Evolutionary conservation across 2,888 invertebrate genomes (phyloP), one percentile per base, ranked within the genome.

Genomic region (Ephialtes manifestator): DNA sequence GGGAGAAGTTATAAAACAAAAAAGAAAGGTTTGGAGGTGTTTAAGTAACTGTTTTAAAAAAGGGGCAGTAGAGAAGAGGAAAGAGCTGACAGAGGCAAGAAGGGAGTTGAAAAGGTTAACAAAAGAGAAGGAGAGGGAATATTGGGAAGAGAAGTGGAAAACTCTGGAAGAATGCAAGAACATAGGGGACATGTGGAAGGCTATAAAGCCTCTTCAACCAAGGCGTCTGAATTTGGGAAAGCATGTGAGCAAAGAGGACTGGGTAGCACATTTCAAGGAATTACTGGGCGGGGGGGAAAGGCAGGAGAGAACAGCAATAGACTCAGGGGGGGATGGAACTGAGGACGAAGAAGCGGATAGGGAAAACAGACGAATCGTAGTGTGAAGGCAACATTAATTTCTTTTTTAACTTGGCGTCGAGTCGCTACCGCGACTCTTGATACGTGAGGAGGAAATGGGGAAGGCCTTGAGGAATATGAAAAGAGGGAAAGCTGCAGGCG

Each of bases 121-220:
- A 18, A 15, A 39, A 8, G 35, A 20, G 11, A 15, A 20, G 8
- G 35, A 20, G 1, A 51, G 51, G 13, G 24, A 51, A 13, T 31
- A 75, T 2, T 63, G 63, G 35, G 63, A 48, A 8, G 51, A 51
- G 15, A 53, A 75, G 8, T 65, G 48, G 39, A n/a, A 43, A 10
- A 35, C 2, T 13, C 31, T 75, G 11, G 75, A 75, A 35, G 65
- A 51, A 15, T 48, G 75, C 46, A 31, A 35, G 2, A 75, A 65
- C 15, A 51, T 31, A 35, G 63, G 3, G 2, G 46, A 46, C 0
- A 39, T 74, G 4, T 60, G 72, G 72, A 39, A 74, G 15, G 60
- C 60, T 24, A 75, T 75, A 51, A 35, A 35, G 7, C 35, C 75
- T 4, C 65, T 60, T 11, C 63, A 46, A 48, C 51, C 53, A 0